These are phyloP conservation scores for Melanostoma scalare DNA, from an alignment of 2,888 invertebrate species.

Conservation along the genomic window DNA sequence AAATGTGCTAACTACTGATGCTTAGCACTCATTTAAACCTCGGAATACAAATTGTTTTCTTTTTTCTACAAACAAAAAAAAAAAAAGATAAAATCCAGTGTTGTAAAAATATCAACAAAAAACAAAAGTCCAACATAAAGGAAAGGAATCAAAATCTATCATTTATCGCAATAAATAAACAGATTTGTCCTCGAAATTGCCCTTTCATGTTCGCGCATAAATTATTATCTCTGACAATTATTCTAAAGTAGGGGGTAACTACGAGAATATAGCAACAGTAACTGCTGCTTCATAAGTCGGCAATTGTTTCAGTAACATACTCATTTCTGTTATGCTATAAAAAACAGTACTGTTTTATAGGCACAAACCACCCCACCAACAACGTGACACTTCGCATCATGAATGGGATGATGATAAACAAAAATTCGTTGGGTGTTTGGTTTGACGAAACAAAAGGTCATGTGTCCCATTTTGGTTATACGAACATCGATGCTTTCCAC, in stretches of 20 bases:
- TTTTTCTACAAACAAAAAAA: too few species aligned
- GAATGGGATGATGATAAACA: conserved; percentile 45
- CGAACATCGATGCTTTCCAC: conserved; percentile 1
- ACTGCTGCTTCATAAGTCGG: too few species aligned
- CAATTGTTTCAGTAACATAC: too few species aligned
- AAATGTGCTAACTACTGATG: too few species aligned
- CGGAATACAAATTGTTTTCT: too few species aligned
- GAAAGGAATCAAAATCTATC: conserved; percentile 45
- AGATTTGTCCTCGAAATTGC: conserved; percentile 69
- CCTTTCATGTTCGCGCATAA: neutral
- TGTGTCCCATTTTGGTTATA: neutral
- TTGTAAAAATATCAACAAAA: conserved; percentile 4
- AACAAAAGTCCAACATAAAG: neutral
- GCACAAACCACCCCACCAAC: conserved; percentile 33
- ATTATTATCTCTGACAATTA: neutral
- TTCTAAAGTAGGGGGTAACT: too few species aligned
- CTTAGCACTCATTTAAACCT: too few species aligned
- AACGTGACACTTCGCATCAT: conserved; percentile 58
- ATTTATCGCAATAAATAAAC: conserved; percentile 69
- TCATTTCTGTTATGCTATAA: too few species aligned
- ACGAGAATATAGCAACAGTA: too few species aligned
- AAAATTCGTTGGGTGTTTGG: conserved; percentile 1
- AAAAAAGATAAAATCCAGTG: too few species aligned
- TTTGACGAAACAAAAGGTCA: conserved; percentile 7
- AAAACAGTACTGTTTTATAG: too few species aligned